Evolutionary conservation across 2,113 vertebrate genomes (phyloP), one percentile per base, ranked within the genome.

Genomic region (Tachysurus vachellii): DNA sequence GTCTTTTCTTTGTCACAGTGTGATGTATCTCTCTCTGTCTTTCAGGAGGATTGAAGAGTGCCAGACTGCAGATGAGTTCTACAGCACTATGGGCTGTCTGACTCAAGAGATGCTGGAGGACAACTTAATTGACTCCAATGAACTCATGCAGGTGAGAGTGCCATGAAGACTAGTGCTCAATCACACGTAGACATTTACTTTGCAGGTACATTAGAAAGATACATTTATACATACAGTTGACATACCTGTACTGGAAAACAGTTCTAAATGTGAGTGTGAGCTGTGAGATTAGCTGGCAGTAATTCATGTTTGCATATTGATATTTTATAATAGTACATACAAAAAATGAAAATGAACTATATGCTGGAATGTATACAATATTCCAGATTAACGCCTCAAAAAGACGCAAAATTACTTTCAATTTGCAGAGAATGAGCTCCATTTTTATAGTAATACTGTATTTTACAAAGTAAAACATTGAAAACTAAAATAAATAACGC

Each of bases 81-180:
- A 99, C 91, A 97, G 98, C 92, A 97, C 96, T 16, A 99, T 99
- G 98, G 98, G 98, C 11, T 96, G 94, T 76, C 95, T 99, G 36
- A 97, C 98, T 2, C 97, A 97, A 93, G 98, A 99, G 93, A 99
- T 99, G 98, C 94, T 99, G 84, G 97, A 99, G 91, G 94, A 96
- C 80, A 96, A 94, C 89, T 96, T 99, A 70, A 94, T 99, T 68
- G 96, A 98, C 80, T 96, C 97, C 84, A 93, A 96, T 44, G 97
- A 99, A 16, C 97, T 99, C 90, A 98, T 99, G 97, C 98, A 99
- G 96, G 98, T 98, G 87, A 94, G 93, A 12, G 36, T 26, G 70
- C 1, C 4, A 36, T 26, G 2, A 36, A 36, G 16, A 57, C 54
- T 28, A 59, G 73, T 11, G 2, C 11, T n/a, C 23, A n/a, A 7